Conservation (phyloP, 2,797 vertebrate genomes). For the Halcyon leucocephala region DNA sequence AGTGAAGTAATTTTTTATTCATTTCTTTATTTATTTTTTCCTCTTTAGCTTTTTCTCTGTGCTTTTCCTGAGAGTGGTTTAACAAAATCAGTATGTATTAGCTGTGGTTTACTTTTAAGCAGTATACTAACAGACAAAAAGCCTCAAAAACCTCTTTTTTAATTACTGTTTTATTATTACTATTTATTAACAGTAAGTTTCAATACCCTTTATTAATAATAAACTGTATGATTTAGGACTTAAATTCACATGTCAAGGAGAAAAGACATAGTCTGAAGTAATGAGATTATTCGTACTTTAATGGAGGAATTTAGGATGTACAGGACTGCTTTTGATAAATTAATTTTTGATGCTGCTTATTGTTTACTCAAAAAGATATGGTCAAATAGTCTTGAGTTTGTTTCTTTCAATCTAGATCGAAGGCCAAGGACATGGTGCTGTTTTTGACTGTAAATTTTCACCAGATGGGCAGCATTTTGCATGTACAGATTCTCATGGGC, state of each 20-base stretch:
- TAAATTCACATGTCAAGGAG: not conserved
- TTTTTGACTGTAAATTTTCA: conserved; percentile 98
- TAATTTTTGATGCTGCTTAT: not conserved
- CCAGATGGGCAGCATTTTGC: conserved; percentile 95
- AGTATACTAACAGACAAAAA: not conserved
- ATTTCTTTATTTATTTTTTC: not conserved
- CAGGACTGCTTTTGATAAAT: not conserved
- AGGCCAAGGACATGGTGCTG: conserved; percentile 95
- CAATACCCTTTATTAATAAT: not conserved
- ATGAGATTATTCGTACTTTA: not conserved
- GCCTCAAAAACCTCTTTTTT: not conserved
- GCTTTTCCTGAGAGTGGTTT: not conserved
- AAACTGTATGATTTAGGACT: not conserved
- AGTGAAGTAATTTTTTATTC: not conserved
- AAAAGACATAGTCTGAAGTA: not conserved
- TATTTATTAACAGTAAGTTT: not conserved
- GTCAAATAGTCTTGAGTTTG: not conserved
- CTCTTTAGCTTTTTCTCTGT: not conserved
- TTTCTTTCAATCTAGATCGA: conserved; percentile 85
- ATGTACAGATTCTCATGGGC: conserved; percentile 96
- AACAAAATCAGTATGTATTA: not conserved
- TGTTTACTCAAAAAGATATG: not conserved
- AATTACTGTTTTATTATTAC: not conserved
- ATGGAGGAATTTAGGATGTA: not conserved
- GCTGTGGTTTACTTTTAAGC: not conserved